These are phyloP conservation scores for Neolamprologus variostigma DNA, from an alignment of 2,113 vertebrate species.

Conservation along the genomic window DNA sequence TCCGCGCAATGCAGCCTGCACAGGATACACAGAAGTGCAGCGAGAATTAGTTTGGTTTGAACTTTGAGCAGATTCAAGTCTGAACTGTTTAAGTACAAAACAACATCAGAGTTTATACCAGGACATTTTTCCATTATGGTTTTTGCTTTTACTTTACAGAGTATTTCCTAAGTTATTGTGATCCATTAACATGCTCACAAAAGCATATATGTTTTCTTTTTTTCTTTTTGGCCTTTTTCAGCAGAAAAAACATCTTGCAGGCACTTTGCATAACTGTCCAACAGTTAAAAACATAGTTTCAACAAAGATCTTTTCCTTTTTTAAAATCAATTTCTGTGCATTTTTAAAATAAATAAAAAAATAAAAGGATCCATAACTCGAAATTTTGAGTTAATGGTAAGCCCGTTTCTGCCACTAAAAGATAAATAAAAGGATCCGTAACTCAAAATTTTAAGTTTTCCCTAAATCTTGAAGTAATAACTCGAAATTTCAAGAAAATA, in stretches of 20 bases:
- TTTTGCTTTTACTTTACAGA: background rate
- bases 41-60: background rate
- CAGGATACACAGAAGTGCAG: background rate
- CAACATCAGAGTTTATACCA: background rate
- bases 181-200: background rate
- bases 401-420: background rate
- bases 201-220: background rate
- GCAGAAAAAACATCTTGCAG: background rate
- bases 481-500: background rate
- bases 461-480: background rate
- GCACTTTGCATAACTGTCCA: background rate
- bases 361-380: background rate
- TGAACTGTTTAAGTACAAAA: background rate
- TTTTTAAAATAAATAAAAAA: background rate
- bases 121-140: background rate
- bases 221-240: background rate
- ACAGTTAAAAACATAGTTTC: background rate
- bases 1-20: slow-evolving; percentile 83
- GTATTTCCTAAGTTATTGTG: background rate
- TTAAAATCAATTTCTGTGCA: background rate
- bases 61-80: background rate
- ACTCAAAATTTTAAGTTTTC: background rate
- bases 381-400: background rate
- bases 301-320: background rate
- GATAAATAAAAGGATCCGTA: background rate